These are phyloP conservation scores for Sturnus vulgaris DNA, from an alignment of 2,113 vertebrate genomes.

Conservation along the genomic window DNA sequence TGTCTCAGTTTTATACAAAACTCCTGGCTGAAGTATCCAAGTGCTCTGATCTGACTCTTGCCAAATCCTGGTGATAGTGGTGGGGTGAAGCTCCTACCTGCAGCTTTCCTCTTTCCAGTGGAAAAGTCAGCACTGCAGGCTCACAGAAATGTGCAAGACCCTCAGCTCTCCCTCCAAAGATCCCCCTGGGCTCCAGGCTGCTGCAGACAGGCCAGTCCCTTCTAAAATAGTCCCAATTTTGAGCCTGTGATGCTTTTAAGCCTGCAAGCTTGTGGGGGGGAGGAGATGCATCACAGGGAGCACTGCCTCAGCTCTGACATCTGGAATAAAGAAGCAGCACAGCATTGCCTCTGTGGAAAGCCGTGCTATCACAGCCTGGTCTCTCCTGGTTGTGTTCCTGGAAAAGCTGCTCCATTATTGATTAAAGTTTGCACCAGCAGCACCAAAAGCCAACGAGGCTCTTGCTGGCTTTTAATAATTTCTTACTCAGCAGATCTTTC, in stretches of 20 bases:
- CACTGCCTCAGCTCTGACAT: background rate
- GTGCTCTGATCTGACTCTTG: background rate
- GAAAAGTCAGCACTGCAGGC: background rate
- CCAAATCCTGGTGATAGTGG: background rate
- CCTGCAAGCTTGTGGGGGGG: background rate
- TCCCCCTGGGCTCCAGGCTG: background rate
- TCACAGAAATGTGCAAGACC: background rate
- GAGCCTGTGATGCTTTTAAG: background rate
- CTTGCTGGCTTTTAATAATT: constrained; percentile 41
- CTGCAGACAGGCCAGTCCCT: background rate
- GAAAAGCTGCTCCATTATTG: constrained; percentile 73
- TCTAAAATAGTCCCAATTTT: background rate
- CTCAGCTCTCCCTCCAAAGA: background rate
- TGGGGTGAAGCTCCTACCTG: background rate
- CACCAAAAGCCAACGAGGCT: constrained; percentile 27
- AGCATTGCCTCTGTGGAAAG: background rate
- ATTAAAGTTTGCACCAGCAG: constrained; percentile 59
- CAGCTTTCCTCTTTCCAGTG: background rate
- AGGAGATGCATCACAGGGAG: background rate
- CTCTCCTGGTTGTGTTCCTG: constrained; percentile 67
- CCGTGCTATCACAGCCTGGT: constrained; percentile 17
- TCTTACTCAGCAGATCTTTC: constrained; percentile 38
- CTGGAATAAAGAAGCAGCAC: background rate
- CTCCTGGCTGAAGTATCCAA: background rate
- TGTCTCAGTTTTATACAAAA: background rate